Evolutionary conservation across 2,797 vertebrate species (phyloP).

Genomic region (Balearica regulorum): DNA sequence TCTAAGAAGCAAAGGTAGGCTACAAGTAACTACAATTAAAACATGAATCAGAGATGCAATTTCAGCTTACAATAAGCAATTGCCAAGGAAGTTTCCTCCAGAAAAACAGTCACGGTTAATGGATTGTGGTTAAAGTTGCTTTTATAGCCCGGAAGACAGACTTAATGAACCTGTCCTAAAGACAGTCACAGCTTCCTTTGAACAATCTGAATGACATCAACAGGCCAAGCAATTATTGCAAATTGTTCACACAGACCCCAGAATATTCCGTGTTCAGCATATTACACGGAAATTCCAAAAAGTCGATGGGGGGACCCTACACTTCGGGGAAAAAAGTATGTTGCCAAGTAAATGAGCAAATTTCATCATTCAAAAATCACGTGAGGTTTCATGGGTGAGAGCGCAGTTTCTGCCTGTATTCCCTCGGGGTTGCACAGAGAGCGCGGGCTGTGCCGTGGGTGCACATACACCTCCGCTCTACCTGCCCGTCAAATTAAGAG

Average conservation of each 20-base stretch:
- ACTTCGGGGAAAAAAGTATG: neutral
- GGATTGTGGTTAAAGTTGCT: neutral
- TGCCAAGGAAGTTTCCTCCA: neutral
- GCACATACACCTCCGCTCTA: neutral
- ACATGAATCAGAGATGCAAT: neutral
- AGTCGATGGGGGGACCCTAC: neutral
- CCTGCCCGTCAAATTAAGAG: neutral
- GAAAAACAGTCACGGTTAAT: neutral
- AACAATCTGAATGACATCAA: neutral
- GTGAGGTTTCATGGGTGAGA: neutral
- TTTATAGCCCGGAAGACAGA: neutral
- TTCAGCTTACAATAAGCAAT: neutral
- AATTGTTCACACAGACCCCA: neutral
- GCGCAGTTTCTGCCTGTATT: neutral
- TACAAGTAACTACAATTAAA: neutral
- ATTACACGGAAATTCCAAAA: neutral
- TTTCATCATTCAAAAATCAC: neutral
- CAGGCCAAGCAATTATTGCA: neutral
- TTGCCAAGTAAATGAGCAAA: neutral
- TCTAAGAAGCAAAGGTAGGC: neutral
- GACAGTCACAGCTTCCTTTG: neutral
- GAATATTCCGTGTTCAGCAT: neutral
- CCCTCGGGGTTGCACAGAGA: neutral
- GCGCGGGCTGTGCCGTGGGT: neutral
- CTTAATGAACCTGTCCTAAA: neutral